A percentile compares a stretch with the other conserved stretches of the same genome.
Conservation (phyloP, 2,888 invertebrate species). For the Drosophila mimica region DNA sequence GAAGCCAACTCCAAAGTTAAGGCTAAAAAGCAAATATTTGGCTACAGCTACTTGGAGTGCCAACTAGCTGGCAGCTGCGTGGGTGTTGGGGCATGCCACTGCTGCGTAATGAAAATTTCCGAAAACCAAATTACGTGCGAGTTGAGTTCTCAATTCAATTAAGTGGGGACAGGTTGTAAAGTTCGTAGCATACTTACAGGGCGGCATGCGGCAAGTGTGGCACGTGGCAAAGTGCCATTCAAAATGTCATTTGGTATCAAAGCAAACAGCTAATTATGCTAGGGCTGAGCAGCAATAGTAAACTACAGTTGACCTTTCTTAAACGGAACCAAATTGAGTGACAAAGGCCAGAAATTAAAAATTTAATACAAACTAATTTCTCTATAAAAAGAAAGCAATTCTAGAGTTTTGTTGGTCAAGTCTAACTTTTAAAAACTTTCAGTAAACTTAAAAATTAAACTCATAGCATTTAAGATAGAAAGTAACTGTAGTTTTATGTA, state of each 20-base stretch:
- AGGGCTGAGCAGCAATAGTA: conserved; percentile 3
- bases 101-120: conserved; percentile 65
- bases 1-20: conserved; percentile 23
- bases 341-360: not conserved
- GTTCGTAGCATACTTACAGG: conserved; percentile 40
- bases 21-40: conserved; percentile 49
- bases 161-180: conserved; percentile 64
- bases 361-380: not conserved
- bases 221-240: conserved; percentile 49
- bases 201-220: conserved; percentile 4
- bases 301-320: conserved; percentile 9
- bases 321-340: not conserved
- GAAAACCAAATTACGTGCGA: conserved; percentile 73
- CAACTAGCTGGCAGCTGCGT: conserved; percentile 11
- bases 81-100: conserved; percentile 34
- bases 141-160: conserved; percentile 75
- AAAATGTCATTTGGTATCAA: conserved; percentile 60
- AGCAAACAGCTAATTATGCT: conserved; percentile 68
- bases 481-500: not conserved
- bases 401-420: not conserved
- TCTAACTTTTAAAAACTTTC: not conserved
- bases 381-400: not conserved
- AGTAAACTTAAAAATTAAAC: not conserved
- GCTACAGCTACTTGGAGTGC: conserved; percentile 43
- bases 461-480: not conserved